Conservation (phyloP, 2,888 invertebrate species). For the Geophilus truncorum region DNA sequence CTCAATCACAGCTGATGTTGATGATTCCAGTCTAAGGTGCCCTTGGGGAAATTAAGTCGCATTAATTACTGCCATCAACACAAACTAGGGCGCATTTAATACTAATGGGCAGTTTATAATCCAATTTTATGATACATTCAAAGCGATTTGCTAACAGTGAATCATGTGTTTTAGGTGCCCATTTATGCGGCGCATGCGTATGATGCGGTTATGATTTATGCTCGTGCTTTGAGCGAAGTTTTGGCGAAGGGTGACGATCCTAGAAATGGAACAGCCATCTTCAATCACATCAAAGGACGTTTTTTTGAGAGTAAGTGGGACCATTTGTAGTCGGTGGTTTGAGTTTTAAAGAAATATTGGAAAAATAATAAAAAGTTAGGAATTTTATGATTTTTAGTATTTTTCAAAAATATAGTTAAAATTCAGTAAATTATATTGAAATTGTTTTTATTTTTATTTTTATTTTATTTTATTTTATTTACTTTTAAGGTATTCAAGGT, state of each 20-base stretch:
- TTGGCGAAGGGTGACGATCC: conserved; percentile 53
- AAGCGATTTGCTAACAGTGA: no score
- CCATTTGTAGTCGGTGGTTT: not conserved
- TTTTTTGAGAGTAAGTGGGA: conserved; percentile 75
- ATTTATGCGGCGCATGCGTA: conserved; percentile 92
- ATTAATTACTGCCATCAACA: not conserved
- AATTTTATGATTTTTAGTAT: no score
- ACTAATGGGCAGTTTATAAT: not conserved
- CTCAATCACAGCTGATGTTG: no score
- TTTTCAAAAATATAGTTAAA: no score
- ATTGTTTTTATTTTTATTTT: conserved; percentile 21
- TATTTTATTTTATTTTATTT: conserved; percentile 32
- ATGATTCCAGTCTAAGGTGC: not conserved
- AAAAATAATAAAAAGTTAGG: no score
- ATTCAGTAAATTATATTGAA: no score
- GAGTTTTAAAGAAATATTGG: not conserved
- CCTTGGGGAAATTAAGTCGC: not conserved
- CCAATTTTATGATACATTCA: not conserved
- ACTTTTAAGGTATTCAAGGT: conserved; percentile 77
- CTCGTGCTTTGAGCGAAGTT: conserved; percentile 72
- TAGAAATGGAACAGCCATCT: conserved; percentile 79
- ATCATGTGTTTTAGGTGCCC: conserved; percentile 58
- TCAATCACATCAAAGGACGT: conserved; percentile 76
- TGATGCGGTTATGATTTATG: conserved; percentile 89
- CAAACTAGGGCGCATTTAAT: not conserved